Evolutionary conservation across 2,888 invertebrate species (phyloP).

Genomic region (Euzophera pinguis): DNA sequence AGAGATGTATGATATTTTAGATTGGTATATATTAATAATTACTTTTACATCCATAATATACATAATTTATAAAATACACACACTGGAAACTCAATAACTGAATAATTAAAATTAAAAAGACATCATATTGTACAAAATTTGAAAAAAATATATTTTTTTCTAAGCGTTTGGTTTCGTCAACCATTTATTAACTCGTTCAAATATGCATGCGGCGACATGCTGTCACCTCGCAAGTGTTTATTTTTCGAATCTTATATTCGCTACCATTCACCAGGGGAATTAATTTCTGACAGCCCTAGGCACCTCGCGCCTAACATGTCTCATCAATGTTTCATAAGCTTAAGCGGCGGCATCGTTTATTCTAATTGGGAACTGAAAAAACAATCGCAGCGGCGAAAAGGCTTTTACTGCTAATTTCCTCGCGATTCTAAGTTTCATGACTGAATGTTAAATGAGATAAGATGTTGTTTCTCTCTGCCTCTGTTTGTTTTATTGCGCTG

Average conservation of each 20-base stretch:
- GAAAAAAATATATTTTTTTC: too few species aligned
- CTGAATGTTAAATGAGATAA: conserved; percentile 49
- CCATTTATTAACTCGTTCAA: neutral
- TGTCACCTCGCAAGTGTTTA: neutral
- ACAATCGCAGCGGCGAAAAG: conserved; percentile 53
- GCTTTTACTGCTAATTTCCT: conserved; percentile 58
- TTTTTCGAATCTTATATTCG: neutral
- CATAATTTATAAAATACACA: too few species aligned
- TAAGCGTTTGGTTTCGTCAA: neutral
- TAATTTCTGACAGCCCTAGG: conserved; percentile 14
- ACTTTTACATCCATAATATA: too few species aligned
- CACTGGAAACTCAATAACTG: too few species aligned
- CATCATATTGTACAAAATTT: too few species aligned
- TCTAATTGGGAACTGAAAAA: conserved; percentile 68
- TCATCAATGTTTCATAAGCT: conserved; percentile 71
- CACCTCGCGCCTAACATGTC: conserved; percentile 39
- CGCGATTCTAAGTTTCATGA: conserved; percentile 33
- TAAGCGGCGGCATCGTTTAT: conserved; percentile 58
- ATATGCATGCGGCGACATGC: neutral
- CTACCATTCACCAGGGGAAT: neutral
- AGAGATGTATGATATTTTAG: too few species aligned
- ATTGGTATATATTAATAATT: too few species aligned
- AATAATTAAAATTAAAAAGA: too few species aligned
- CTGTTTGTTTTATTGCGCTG: conserved; percentile 18
- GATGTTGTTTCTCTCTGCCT: conserved; percentile 14